Conservation (phyloP, 1,140 invertebrate species). For the Nephila pilipes region DNA sequence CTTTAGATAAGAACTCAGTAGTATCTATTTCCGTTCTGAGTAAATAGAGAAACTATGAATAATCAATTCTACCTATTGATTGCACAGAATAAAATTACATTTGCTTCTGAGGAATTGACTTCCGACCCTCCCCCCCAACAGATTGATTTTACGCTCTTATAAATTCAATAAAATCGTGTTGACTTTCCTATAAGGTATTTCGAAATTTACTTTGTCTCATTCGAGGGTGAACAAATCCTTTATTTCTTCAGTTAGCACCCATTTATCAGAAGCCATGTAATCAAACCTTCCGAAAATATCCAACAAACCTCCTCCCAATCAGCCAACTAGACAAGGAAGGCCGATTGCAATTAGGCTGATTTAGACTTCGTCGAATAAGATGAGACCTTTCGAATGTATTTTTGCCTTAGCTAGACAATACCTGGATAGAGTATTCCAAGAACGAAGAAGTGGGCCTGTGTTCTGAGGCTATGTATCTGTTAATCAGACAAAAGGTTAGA, state of each 20-base stretch:
- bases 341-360: slow-evolving; percentile 61
- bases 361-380: slow-evolving; percentile 43
- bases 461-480: background rate
- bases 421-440: background rate
- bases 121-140: background rate
- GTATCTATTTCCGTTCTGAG: background rate
- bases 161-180: slow-evolving; percentile 8
- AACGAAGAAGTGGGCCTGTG: background rate
- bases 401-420: background rate
- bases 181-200: background rate
- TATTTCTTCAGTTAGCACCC: slow-evolving; percentile 50
- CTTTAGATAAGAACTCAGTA: too few relatives aligned
- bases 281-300: slow-evolving; percentile 58
- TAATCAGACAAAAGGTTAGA: background rate
- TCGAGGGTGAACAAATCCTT: slow-evolving; percentile 34
- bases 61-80: background rate
- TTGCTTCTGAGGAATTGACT: background rate
- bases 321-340: slow-evolving; percentile 45
- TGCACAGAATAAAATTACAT: background rate
- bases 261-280: slow-evolving; percentile 53
- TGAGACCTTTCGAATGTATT: slow-evolving; percentile 34
- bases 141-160: background rate
- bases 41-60: background rate
- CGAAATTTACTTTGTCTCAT: slow-evolving; percentile 21
- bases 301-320: slow-evolving; percentile 62